phyloP scores from a whole-genome alignment of 2,888 invertebrate genomes.

The Andrena praecox region DNA sequence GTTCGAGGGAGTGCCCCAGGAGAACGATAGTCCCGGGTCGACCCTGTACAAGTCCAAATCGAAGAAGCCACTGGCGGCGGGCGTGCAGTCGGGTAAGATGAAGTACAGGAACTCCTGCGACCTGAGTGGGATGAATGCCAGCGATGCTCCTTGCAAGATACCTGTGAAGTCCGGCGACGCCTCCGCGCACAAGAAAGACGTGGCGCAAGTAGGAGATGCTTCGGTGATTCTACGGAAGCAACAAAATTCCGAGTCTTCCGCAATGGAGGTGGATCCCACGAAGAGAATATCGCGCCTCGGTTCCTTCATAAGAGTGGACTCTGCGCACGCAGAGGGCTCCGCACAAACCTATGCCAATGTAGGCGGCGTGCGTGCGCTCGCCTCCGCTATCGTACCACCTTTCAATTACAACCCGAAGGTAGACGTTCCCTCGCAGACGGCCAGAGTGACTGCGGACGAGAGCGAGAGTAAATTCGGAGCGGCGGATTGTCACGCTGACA shows the following conservation, averaged over 20 bases:
- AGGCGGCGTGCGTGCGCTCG: slow-evolving; percentile 66
- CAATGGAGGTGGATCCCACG: slow-evolving; percentile 78
- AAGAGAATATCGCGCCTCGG: slow-evolving; percentile 86
- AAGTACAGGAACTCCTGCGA: slow-evolving; percentile 81
- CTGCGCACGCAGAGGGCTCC: slow-evolving; percentile 68
- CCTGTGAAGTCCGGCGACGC: slow-evolving; percentile 74
- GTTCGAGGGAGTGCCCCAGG: slow-evolving; percentile 86
- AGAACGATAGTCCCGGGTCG: slow-evolving; percentile 47
- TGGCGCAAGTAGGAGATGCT: slow-evolving; percentile 60
- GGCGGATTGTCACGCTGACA: slow-evolving; percentile 77
- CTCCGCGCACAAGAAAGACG: slow-evolving; percentile 42
- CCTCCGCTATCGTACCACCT: slow-evolving; percentile 85
- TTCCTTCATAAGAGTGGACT: slow-evolving; percentile 85
- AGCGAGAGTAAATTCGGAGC: slow-evolving; percentile 67
- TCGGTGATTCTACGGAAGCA: slow-evolving; percentile 74
- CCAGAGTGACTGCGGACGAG: slow-evolving; percentile 61
- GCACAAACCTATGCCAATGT: slow-evolving; percentile 52
- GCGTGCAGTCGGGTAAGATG: slow-evolving; percentile 50
- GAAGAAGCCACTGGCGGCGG: slow-evolving; percentile 50
- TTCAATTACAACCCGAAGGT: slow-evolving; percentile 85
- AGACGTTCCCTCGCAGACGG: slow-evolving; percentile 68
- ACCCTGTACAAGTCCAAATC: slow-evolving; percentile 56
- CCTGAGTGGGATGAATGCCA: slow-evolving; percentile 74
- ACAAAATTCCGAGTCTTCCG: slow-evolving; percentile 57
- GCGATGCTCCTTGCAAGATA: slow-evolving; percentile 77